Percentiles rank a stretch among this genome's conserved stretches.
These are phyloP conservation scores for Climacteris rufus DNA, from an alignment of 2,113 vertebrate species.

Conservation along the genomic window DNA sequence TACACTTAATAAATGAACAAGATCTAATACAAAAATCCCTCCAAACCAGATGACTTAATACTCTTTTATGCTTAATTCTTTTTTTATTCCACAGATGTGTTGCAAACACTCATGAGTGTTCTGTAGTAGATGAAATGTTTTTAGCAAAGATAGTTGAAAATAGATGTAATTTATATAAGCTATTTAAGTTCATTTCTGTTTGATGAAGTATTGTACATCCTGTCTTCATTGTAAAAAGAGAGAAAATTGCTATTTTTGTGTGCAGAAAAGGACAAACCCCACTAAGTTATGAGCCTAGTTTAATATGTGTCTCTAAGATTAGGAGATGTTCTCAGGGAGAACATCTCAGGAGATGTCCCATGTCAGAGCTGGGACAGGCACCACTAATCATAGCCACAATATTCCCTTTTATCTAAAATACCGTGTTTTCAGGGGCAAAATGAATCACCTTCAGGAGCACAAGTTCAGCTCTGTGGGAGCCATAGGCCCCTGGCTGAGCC, in stretches of 20 bases:
- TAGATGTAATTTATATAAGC: neutral
- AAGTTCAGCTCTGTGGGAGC: neutral
- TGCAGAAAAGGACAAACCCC: neutral
- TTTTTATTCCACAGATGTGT: constrained; percentile 42
- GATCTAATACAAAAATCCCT: constrained; percentile 56
- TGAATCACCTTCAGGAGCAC: neutral
- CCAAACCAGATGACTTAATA: constrained; percentile 61
- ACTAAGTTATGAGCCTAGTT: neutral
- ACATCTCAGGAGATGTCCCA: too few species aligned
- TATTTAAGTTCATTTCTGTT: neutral
- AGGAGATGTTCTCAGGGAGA: neutral
- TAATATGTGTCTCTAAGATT: neutral
- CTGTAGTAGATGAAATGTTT: constrained; percentile 18
- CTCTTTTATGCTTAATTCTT: constrained; percentile 17
- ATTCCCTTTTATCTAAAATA: neutral
- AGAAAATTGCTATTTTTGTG: neutral
- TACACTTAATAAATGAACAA: constrained; percentile 61
- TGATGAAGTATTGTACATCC: neutral
- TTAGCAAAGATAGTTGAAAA: constrained; percentile 4
- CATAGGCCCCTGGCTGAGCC: neutral
- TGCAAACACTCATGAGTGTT: constrained; percentile 23
- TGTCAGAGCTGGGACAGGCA: neutral
- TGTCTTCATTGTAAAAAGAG: neutral
- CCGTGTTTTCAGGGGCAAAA: neutral
- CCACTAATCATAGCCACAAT: neutral